Conservation (phyloP, 2,113 vertebrate species). For the Pogona vitticeps region DNA sequence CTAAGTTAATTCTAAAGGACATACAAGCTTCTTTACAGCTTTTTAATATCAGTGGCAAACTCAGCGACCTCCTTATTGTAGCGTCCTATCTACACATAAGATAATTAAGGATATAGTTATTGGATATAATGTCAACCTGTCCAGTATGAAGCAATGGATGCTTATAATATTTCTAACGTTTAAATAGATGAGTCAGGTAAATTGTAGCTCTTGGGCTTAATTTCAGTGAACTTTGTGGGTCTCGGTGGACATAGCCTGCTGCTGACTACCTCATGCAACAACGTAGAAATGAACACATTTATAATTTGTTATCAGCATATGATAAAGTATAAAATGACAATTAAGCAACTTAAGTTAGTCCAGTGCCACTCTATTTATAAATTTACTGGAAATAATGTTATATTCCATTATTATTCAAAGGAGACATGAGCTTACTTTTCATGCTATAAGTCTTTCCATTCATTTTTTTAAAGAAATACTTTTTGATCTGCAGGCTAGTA, state of each 20-base stretch:
- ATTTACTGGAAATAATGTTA: background rate
- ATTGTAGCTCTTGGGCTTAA: background rate
- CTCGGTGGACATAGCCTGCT: background rate
- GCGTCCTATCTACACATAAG: background rate
- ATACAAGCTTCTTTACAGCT: background rate
- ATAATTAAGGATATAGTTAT: background rate
- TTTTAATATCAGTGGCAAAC: background rate
- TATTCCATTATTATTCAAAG: background rate
- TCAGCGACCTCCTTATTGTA: background rate
- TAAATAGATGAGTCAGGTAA: background rate
- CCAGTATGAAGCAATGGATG: background rate
- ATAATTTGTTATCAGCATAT: background rate
- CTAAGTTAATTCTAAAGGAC: background rate
- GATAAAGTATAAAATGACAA: background rate
- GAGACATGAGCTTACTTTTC: background rate
- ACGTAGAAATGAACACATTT: background rate
- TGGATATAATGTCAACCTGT: background rate
- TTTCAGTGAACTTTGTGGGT: background rate
- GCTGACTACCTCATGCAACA: background rate
- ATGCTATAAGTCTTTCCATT: background rate
- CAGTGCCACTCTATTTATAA: background rate
- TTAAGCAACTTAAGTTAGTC: background rate
- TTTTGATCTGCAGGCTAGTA: constrained; percentile 16
- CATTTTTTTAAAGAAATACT: background rate
- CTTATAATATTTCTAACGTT: background rate